A percentile compares a stretch with the other conserved stretches of the same genome.
These are phyloP conservation scores for Gymnogyps californianus DNA, from an alignment of 2,113 vertebrate species.

Conservation along the genomic window DNA sequence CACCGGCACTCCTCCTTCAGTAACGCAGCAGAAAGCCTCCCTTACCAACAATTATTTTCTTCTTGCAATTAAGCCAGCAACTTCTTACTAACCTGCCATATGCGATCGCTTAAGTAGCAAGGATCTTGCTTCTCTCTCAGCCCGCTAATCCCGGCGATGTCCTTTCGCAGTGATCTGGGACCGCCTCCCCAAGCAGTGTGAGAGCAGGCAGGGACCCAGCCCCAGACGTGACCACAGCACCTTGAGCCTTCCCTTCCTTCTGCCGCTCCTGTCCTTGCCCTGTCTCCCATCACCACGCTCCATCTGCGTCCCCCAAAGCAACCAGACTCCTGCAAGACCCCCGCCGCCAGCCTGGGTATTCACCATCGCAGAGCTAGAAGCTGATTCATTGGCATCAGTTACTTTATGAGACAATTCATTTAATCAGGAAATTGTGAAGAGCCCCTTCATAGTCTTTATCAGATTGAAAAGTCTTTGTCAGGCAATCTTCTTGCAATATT, in stretches of 20 bases:
- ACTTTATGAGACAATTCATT: neutral
- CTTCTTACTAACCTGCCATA: neutral
- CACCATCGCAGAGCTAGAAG: accelerated
- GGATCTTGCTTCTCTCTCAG: neutral
- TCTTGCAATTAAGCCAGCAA: neutral
- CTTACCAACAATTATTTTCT: neutral
- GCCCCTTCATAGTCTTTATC: neutral
- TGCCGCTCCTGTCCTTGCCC: neutral
- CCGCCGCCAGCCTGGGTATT: neutral
- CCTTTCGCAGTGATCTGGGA: neutral
- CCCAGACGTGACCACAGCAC: accelerated
- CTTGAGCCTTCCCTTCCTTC: neutral
- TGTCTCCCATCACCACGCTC: neutral
- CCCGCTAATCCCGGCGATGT: accelerated
- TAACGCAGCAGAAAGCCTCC: neutral
- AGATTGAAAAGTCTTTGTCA: neutral
- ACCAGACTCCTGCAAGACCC: neutral
- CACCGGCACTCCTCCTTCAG: neutral
- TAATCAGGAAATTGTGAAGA: neutral
- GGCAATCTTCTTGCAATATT: neutral
- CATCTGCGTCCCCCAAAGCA: neutral
- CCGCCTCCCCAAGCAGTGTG: neutral
- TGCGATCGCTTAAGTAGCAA: neutral
- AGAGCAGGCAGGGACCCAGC: neutral
- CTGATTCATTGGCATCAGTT: neutral